Evolutionary conservation across 2,113 vertebrate genomes (phyloP), one percentile per base, ranked within the genome.

Genomic region (Aspidoscelis tigris): DNA sequence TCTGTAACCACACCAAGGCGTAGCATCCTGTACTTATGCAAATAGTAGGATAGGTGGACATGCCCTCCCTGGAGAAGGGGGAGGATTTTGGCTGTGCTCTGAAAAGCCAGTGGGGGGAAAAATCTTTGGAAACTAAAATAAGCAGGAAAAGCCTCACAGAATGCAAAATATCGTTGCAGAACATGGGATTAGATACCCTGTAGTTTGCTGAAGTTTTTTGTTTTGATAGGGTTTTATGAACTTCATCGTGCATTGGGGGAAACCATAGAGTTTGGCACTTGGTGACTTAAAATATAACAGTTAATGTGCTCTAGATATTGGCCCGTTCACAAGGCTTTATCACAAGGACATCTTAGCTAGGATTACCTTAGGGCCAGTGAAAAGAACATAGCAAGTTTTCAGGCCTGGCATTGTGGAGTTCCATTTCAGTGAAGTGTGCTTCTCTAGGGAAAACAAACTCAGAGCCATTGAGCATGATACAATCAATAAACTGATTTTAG

Each of bases 1-100:
- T 72, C 77, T 74, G 83, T 80, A 85, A 50, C 70, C 73, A 53
- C 68, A 71, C 10, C 44, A 71, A 66, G 41, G 39, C 43, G 5
- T 77, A 12, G 26, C 65, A 43, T 55, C 11, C 53, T 39, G 9
- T 39, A 26, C 58, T 21, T 20, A 44, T 50, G 43, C 43, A 84
- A 78, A 77, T 70, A 55, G 41, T 18, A 61, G 14, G 53, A 44
- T 26, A 64, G 11, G 43, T 84, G 14, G 53, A 50, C 20, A 22
- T 16, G 50, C 18, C 55, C 7, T 53, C 53, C 44, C 64, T 76
- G 44, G 73, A 50, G 43, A 3, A 24, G 61, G 5, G 43, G 26
- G 53, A 47, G 12, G 33, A 33, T 33, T 33, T 33, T 33, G 33
- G 33, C 33, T 33, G 22, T 4, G 11, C 26, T 69, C 44, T 33